Evolutionary conservation across 2,113 vertebrate species (phyloP), one percentile per base, ranked within the genome.

Genomic region (Brienomyrus longianalis): DNA sequence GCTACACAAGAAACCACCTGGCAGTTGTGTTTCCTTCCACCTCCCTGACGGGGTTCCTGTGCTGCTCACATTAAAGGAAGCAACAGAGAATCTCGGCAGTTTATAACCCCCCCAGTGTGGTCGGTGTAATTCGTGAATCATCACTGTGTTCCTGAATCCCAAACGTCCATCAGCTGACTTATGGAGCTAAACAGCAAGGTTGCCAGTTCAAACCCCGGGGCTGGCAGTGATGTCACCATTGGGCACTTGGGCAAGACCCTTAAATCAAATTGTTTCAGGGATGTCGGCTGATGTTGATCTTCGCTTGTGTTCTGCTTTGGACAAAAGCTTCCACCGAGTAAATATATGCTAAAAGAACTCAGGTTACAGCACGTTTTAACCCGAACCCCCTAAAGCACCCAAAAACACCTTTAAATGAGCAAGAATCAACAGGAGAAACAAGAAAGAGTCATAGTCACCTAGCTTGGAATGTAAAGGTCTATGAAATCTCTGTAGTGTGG

Each of bases 1-100:
- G 90, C 88, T 87, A 90, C 91, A 89, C 66, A 84, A 89, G 45
- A 90, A 35, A 91, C 66, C 87, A 43, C 50, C 27, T 89, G 74
- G 45, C 89, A 47, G 92, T 90, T 59, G 56, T 77, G 80, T 21
- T 52, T 2, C 35, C 8, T 80, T 23, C 21, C 17, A 10, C 13
- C 45, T 48, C 11, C 21, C 43, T 3, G 11, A 8, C 74, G 5
- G 35, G 74, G 74, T 15, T 15, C 15, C 74, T 43, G 6, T 80
- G 66, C 23, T 23, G 7, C 56, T 62, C 2, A n/a, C 23, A n/a
- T 62, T 62, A 62, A 62, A 62, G 56, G 56, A n/a, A 62, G 13
- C 27, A 35, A 9, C 66, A 74, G 66, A 35, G n/a, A 35, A 35
- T 74, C 31, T 35, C n/a, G 13, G 23, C n/a, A 27, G 11, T 9